phyloP scores from a whole-genome alignment of 2,113 vertebrate species.

The Lycaon pictus region DNA sequence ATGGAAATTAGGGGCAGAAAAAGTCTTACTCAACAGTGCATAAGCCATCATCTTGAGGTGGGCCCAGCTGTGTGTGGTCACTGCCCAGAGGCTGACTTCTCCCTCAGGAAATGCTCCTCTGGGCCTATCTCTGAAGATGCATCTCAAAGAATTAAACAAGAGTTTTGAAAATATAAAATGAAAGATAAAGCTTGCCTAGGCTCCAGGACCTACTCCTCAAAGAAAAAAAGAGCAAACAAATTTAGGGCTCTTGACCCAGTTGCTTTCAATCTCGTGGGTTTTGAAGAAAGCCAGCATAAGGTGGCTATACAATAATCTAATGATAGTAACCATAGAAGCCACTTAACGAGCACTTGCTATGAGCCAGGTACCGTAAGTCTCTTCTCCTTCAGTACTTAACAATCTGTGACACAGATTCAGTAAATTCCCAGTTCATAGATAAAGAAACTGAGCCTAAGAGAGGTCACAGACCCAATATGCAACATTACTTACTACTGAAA shows the following conservation, averaged over 20 bases:
- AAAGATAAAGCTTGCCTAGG: not conserved
- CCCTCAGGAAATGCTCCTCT: not conserved
- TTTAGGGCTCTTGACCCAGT: not conserved
- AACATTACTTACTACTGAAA: not conserved
- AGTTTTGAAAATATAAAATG: not conserved
- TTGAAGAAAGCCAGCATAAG: not conserved
- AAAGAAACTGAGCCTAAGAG: not conserved
- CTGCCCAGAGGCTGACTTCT: not conserved
- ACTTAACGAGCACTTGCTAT: not conserved
- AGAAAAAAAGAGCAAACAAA: slow-evolving; percentile 34
- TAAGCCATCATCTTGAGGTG: not conserved
- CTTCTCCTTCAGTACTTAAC: not conserved
- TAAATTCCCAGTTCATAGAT: not conserved
- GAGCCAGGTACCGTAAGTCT: not conserved
- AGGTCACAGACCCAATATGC: not conserved
- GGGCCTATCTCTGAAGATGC: not conserved
- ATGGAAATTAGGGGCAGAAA: not conserved
- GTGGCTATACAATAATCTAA: not conserved
- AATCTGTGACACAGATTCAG: not conserved
- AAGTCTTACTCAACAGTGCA: not conserved
- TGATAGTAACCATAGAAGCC: not conserved
- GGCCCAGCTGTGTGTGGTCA: too few relatives aligned
- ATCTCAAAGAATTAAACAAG: not conserved
- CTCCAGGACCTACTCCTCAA: not conserved
- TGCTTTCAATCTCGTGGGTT: not conserved